Evolutionary conservation across 1,140 invertebrate species (phyloP), one percentile per base, ranked within the genome.

Genomic region (Phenacoccus solenopsis): DNA sequence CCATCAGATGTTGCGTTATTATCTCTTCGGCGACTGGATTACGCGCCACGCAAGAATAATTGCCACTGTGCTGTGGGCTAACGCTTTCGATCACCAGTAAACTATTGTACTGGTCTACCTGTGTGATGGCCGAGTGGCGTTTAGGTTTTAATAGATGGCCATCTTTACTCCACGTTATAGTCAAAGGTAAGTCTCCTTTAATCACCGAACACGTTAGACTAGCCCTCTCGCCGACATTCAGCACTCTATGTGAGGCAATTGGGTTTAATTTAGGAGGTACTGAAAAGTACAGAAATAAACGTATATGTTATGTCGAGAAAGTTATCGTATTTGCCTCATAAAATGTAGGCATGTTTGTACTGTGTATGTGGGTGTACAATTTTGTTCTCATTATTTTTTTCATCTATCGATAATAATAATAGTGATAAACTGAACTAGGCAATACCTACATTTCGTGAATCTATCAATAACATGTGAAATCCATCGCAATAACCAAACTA

Each of bases 261-360:
- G 87, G 86, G 80, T 87, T 88, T 80, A 90, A 83, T 83, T 90
- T 89, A 73, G 89, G 89, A 74, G 88, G 87, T 80, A 90, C 89
- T 90, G 87, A 73, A 86, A 86, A 38, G 38, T 57, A 70, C 28
- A 70, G 22, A 64, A 64, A 67, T 59, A 70, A 70, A 59, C n/a
- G 28, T 30, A 71, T 32, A 71, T 16, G 16, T 49, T 49, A 49
- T 16, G 38, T 16, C 3, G 38, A 16, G 3, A 16, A 49, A n/a
- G 16, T 49, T 9, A 49, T n/a, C 5, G 5, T 32, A 16, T 5
- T 49, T 49, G 3, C 38, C n/a, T n/a, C n/a, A n/a, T n/a, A n/a
- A n/a, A n/a, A n/a, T n/a, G n/a, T n/a, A n/a, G n/a, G n/a, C n/a
- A n/a, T n/a, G n/a, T n/a, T n/a, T n/a, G n/a, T n/a, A n/a, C n/a